phyloP scores from a whole-genome alignment of 2,113 vertebrate genomes.

The Ictalurus punctatus region DNA sequence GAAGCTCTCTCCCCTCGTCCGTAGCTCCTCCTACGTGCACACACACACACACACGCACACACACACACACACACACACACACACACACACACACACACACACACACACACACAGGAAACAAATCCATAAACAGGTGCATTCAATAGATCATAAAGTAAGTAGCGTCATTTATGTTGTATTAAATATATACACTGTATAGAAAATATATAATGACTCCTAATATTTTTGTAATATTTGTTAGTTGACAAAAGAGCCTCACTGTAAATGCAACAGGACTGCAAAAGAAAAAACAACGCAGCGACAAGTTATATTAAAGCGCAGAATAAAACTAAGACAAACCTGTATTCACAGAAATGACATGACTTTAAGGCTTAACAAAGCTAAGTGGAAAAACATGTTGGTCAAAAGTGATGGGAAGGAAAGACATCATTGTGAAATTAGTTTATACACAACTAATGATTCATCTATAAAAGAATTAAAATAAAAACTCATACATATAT shows the following conservation, averaged over 20 bases:
- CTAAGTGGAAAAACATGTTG: background rate
- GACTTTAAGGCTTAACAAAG: background rate
- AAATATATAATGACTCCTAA: background rate
- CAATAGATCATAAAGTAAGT: background rate
- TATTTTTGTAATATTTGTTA: background rate
- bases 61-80: too few relatives aligned
- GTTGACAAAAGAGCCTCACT: background rate
- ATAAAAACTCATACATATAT: background rate
- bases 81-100: background rate
- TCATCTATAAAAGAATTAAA: too few relatives aligned
- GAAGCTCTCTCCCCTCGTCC: constrained; percentile 76
- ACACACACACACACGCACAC: too few relatives aligned
- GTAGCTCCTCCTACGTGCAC: constrained; percentile 70
- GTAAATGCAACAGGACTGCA: background rate
- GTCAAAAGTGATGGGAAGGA: too few relatives aligned
- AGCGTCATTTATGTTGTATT: background rate
- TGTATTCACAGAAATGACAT: background rate
- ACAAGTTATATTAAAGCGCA: too few relatives aligned
- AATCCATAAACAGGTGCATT: background rate
- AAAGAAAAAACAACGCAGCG: background rate
- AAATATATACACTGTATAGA: background rate
- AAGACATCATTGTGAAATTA: background rate
- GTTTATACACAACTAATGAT: background rate
- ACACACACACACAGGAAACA: background rate
- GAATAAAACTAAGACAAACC: background rate